Evolutionary conservation across 2,797 vertebrate genomes (phyloP).

Genomic region (Enteromius trimaculatus): DNA sequence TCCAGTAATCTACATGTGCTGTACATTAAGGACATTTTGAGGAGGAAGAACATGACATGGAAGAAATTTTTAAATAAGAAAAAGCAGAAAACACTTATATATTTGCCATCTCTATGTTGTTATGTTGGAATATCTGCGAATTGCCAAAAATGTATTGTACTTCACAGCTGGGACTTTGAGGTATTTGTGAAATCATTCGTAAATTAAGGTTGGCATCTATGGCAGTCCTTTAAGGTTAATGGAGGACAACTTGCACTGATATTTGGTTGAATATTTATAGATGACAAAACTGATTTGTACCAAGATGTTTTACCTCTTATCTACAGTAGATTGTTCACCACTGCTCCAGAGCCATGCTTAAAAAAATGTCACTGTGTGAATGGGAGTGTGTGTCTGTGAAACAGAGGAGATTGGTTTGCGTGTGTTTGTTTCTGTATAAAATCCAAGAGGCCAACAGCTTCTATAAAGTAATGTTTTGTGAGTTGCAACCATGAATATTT

Average conservation of each 20-base stretch:
- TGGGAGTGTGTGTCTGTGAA: conserved; percentile 36
- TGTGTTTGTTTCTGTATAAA: conserved; percentile 46
- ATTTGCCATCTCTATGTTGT: conserved; percentile 64
- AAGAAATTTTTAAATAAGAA: conserved; percentile 35
- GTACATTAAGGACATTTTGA: conserved; percentile 35
- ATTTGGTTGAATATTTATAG: conserved; percentile 61
- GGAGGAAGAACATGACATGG: conserved; percentile 50
- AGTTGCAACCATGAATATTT: conserved; percentile 54
- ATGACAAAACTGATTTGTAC: conserved; percentile 47
- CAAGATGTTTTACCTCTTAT: conserved; percentile 41
- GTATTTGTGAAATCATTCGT: conserved; percentile 60
- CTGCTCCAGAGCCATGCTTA: conserved; percentile 39
- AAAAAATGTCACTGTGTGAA: conserved; percentile 31
- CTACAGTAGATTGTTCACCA: conserved; percentile 37
- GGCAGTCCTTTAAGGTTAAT: conserved; percentile 31
- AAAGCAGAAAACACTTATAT: conserved; percentile 61
- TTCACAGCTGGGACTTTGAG: conserved; percentile 75
- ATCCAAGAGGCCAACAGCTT: conserved; percentile 43
- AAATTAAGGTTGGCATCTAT: conserved; percentile 16
- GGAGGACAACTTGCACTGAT: conserved; percentile 59
- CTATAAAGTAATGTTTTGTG: conserved; percentile 63
- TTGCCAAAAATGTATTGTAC: conserved; percentile 72
- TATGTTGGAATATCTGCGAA: conserved; percentile 58
- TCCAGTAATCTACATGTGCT: conserved; percentile 77
- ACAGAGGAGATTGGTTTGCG: conserved; percentile 23